A percentile compares a stretch with the other conserved stretches of the same genome.
Conservation (phyloP, 2,113 vertebrate genomes). For the Myodes glareolus region DNA sequence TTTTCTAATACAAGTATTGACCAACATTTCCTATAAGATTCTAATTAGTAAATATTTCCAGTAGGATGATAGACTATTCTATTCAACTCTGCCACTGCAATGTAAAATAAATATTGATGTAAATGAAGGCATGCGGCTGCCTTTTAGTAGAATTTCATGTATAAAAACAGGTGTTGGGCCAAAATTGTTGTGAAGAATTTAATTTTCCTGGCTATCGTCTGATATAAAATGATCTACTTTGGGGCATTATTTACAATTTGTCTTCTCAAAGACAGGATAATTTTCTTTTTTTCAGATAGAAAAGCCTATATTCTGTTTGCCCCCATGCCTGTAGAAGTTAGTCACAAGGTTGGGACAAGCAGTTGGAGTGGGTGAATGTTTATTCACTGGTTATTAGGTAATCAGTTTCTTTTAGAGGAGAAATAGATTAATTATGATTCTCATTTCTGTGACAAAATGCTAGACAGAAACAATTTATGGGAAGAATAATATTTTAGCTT, state of each 20-base stretch:
- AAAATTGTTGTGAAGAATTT: neutral
- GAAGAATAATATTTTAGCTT: neutral
- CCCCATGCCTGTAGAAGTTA: neutral
- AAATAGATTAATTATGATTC: neutral
- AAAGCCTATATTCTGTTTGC: slow-evolving; percentile 30
- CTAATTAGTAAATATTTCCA: neutral
- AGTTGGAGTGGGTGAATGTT: neutral
- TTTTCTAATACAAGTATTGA: neutral
- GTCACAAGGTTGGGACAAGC: neutral
- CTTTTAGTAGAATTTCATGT: neutral
- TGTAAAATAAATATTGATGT: neutral
- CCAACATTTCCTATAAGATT: neutral
- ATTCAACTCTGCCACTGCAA: neutral
- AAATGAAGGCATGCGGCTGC: neutral
- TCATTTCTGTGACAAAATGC: neutral
- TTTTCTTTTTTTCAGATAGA: neutral
- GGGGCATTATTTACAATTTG: slow-evolving; percentile 33
- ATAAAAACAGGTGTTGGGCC: neutral
- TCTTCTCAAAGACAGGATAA: slow-evolving; percentile 1
- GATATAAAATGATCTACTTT: neutral
- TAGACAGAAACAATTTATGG: neutral
- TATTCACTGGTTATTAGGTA: neutral
- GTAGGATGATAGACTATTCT: neutral
- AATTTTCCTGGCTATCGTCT: neutral
- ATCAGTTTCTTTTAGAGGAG: neutral